A percentile compares a stretch with the other conserved stretches of the same genome.
Conservation (phyloP, 2,113 vertebrate genomes). For the Turdus rufiventris region DNA sequence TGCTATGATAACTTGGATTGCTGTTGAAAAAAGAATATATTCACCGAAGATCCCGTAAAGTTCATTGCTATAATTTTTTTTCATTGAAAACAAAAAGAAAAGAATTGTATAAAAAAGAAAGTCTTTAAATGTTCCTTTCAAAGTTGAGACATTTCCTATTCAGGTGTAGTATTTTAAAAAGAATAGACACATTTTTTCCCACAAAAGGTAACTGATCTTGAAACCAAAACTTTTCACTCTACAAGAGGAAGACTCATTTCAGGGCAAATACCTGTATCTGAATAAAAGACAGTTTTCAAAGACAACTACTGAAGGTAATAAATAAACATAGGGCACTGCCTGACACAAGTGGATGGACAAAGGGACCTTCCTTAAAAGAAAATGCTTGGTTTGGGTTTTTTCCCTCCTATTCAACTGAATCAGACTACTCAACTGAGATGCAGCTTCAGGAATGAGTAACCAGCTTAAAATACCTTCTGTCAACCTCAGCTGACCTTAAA, state of each 20-base stretch:
- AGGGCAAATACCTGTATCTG: not conserved
- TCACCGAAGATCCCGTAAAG: not conserved
- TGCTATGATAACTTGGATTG: not conserved
- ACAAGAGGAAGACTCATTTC: not conserved
- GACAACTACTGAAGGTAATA: not conserved
- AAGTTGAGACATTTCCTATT: not conserved
- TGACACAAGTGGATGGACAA: not conserved
- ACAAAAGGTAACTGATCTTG: not conserved
- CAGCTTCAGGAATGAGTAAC: not conserved
- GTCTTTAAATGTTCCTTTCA: not conserved
- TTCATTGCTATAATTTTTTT: not conserved
- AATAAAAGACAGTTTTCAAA: not conserved
- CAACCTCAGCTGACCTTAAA: not conserved
- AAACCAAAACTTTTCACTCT: not conserved
- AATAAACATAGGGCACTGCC: not conserved
- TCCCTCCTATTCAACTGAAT: not conserved
- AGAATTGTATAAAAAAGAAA: not conserved
- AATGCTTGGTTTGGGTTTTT: not conserved
- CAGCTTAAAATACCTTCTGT: not conserved
- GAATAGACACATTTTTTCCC: not conserved
- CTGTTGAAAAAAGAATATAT: not conserved
- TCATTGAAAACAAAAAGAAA: not conserved
- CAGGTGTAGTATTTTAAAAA: not conserved
- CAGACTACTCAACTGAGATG: not conserved
- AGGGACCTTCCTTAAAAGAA: not conserved